These are phyloP conservation scores for Platanista minor DNA, from an alignment of 2,113 vertebrate species.

Conservation along the genomic window DNA sequence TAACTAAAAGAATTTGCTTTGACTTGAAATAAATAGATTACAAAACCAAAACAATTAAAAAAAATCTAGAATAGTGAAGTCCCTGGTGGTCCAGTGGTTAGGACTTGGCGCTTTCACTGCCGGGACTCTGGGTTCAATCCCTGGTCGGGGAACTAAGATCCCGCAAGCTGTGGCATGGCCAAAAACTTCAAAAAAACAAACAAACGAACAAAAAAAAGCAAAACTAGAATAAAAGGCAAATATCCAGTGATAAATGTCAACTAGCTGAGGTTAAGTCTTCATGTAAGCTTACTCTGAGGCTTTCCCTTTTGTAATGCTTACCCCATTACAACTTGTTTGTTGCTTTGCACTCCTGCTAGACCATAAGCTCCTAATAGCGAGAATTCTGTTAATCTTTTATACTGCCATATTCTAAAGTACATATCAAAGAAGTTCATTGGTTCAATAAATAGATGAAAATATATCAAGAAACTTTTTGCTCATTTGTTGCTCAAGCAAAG, in stretches of 20 bases:
- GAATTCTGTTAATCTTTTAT: not conserved
- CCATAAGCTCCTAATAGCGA: not conserved
- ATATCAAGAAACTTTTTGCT: not conserved
- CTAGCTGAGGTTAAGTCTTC: not conserved
- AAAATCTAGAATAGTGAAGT: not conserved
- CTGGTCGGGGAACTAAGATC: no score
- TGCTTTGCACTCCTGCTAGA: not conserved
- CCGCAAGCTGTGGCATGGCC: fast-evolving
- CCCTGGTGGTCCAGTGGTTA: not conserved
- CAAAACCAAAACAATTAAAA: not conserved
- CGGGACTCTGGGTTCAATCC: not conserved
- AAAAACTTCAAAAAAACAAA: no score
- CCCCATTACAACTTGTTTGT: not conserved
- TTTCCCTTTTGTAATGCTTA: not conserved
- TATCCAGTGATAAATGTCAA: not conserved
- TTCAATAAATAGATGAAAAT: not conserved
- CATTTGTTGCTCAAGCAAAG: not conserved
- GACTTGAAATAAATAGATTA: not conserved
- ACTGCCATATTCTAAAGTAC: not conserved
- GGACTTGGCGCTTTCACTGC: not conserved
- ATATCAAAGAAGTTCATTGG: not conserved
- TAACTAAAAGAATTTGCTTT: not conserved
- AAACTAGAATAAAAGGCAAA: not conserved
- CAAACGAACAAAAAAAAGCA: no score
- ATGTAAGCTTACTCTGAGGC: not conserved